Percentiles rank a stretch among this genome's conserved stretches.
These are phyloP conservation scores for Cricetomys ansorgei DNA, from an alignment of 2,113 vertebrate species.

Conservation along the genomic window DNA sequence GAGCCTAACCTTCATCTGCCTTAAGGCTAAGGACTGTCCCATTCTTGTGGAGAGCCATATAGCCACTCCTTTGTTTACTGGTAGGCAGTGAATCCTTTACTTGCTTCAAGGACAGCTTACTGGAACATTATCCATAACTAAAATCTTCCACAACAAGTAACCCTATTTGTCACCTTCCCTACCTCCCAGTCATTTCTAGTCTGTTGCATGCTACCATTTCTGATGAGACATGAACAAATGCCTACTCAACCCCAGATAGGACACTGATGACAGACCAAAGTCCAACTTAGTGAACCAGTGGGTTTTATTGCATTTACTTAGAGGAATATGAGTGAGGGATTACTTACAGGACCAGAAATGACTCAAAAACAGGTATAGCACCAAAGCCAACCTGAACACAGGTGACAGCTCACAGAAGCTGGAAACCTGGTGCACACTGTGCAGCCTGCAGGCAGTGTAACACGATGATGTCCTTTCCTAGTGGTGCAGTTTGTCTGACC, in stretches of 20 bases:
- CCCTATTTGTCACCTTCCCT: neutral
- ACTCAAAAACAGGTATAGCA: neutral
- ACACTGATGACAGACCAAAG: neutral
- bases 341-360: neutral
- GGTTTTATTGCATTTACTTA: neutral
- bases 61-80: too few relatives aligned
- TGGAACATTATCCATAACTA: too few relatives aligned
- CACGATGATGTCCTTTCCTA: neutral
- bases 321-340: neutral
- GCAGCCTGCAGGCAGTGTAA: neutral
- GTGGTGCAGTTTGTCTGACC: too few relatives aligned
- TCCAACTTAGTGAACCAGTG: neutral
- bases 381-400: neutral
- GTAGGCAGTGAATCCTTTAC: too few relatives aligned
- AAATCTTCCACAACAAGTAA: too few relatives aligned
- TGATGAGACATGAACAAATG: neutral
- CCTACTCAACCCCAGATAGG: neutral
- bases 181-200: neutral
- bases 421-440: neutral
- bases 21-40: too few relatives aligned
- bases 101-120: too few relatives aligned
- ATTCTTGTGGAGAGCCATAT: too few relatives aligned
- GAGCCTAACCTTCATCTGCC: too few relatives aligned
- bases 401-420: neutral
- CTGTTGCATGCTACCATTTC: neutral